Evolutionary conservation across 2,888 invertebrate genomes (phyloP).

Genomic region (Galerucella nymphaeae): DNA sequence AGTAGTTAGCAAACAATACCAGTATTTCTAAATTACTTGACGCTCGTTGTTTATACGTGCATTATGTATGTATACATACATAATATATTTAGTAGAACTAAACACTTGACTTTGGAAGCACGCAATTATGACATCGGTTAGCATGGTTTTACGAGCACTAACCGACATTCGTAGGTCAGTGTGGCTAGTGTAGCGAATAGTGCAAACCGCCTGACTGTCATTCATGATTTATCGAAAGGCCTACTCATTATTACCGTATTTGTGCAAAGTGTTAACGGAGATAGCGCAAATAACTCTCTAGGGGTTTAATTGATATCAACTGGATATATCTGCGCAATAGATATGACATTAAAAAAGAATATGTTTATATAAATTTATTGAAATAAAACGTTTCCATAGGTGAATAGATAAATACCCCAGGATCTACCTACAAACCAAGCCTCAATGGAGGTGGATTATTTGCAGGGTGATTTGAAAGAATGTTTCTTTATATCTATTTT

Average conservation of each 20-base stretch:
- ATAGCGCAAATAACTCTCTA: constrained; percentile 2
- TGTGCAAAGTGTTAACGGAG: constrained; percentile 5
- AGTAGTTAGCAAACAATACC: no score
- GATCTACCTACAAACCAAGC: no score
- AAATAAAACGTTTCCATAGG: no score
- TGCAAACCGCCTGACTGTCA: neutral
- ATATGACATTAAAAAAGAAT: neutral
- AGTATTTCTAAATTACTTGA: no score
- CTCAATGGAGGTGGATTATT: no score
- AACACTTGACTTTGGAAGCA: constrained; percentile 50
- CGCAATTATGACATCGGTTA: constrained; percentile 46
- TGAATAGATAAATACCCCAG: no score
- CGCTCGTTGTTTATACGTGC: neutral
- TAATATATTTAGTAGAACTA: constrained; percentile 32
- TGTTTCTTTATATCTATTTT: no score
- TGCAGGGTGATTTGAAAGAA: no score
- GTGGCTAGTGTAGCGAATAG: neutral
- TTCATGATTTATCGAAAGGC: constrained; percentile 8
- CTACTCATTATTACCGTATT: constrained; percentile 8
- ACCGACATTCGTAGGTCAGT: constrained; percentile 5
- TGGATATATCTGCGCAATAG: neutral
- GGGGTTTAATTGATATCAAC: neutral
- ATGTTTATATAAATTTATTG: no score
- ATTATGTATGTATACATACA: neutral
- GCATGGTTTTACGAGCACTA: constrained; percentile 39